phyloP scores from a whole-genome alignment of 2,888 invertebrate species.

The Teinopalpus imperialis region DNA sequence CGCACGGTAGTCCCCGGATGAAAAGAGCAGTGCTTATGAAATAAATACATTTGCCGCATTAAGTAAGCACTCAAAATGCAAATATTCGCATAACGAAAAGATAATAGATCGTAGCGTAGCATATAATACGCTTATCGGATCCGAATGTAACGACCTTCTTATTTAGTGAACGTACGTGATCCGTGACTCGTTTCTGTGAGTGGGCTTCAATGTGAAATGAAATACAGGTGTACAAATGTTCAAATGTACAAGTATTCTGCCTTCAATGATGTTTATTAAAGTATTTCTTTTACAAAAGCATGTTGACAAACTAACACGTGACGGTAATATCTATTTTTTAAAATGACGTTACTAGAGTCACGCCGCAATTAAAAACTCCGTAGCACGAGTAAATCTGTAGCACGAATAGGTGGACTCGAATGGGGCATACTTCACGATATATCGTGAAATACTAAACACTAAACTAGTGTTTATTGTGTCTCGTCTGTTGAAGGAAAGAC shows the following conservation, averaged over 20 bases:
- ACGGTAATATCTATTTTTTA: too few relatives aligned
- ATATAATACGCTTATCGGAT: constrained; percentile 11
- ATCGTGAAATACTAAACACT: too few relatives aligned
- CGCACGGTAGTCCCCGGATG: constrained; percentile 1
- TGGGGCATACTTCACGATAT: too few relatives aligned
- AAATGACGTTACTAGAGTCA: too few relatives aligned
- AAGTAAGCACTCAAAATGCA: constrained; percentile 19
- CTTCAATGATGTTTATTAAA: too few relatives aligned
- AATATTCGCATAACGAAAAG: constrained; percentile 7
- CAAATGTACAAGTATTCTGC: constrained; percentile 1
- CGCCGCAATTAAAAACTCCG: too few relatives aligned
- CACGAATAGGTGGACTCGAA: too few relatives aligned
- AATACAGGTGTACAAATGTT: not conserved
- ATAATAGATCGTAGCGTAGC: not conserved
- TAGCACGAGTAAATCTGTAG: too few relatives aligned
- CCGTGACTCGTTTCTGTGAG: not conserved
- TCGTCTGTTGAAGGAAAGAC: too few relatives aligned
- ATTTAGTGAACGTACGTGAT: constrained; percentile 13
- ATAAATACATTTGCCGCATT: constrained; percentile 6
- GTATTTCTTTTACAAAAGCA: too few relatives aligned
- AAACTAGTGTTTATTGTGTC: too few relatives aligned
- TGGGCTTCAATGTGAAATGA: not conserved
- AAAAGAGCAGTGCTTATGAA: constrained; percentile 8
- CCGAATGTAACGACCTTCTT: constrained; percentile 9
- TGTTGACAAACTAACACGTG: too few relatives aligned